Conservation (phyloP, 2,888 invertebrate genomes). For the Eulithis testata region DNA sequence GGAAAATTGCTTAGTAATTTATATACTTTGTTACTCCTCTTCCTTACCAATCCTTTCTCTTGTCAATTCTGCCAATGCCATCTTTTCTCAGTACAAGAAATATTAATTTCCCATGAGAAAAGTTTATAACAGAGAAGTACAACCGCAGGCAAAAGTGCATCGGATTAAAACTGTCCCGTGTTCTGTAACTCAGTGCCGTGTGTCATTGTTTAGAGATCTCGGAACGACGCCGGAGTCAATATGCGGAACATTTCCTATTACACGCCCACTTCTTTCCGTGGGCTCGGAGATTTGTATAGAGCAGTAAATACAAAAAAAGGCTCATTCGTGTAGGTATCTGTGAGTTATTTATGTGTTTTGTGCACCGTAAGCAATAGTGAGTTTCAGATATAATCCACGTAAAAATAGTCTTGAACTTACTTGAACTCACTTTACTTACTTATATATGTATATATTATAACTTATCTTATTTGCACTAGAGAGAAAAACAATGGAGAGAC, state of each 20-base stretch:
- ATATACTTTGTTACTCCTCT: background rate
- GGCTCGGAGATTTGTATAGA: conserved; percentile 61
- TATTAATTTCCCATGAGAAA: conserved; percentile 17
- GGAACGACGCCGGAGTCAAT: conserved; percentile 79
- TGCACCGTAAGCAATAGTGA: too few relatives aligned
- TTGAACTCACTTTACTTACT: too few relatives aligned
- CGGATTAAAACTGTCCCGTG: conserved; percentile 49
- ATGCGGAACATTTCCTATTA: conserved; percentile 85
- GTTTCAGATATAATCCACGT: too few relatives aligned
- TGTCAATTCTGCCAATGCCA: background rate
- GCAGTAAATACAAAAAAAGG: conserved; percentile 38
- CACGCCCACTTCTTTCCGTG: conserved; percentile 82
- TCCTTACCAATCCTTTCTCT: background rate
- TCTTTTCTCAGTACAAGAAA: background rate
- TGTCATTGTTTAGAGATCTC: conserved; percentile 82
- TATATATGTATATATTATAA: too few relatives aligned
- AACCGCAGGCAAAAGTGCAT: conserved; percentile 37
- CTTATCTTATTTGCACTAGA: too few relatives aligned
- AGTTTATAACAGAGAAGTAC: conserved; percentile 8
- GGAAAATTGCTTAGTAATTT: too few relatives aligned
- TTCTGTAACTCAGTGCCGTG: conserved; percentile 54
- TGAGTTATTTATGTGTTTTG: too few relatives aligned
- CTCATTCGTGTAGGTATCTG: too few relatives aligned
- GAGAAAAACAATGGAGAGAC: too few relatives aligned
- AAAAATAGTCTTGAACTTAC: too few relatives aligned